Evolutionary conservation across 2,797 vertebrate genomes (phyloP).

Genomic region (Halcyon badia): DNA sequence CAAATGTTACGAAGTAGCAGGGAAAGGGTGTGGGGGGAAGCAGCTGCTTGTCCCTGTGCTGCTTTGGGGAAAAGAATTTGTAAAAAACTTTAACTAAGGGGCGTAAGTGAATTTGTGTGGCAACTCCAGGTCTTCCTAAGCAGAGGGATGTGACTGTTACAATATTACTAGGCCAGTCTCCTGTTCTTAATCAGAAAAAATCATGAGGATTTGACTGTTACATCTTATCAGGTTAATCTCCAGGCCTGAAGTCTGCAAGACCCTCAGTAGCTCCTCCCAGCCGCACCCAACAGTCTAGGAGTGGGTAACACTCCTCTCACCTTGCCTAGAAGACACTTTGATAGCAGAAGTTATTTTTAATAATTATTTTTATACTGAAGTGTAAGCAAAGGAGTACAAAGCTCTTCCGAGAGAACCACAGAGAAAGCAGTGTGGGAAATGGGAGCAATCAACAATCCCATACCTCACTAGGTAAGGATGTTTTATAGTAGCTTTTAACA

Average conservation of each 20-base stretch:
- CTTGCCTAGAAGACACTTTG: background rate
- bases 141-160: background rate
- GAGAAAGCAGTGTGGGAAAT: background rate
- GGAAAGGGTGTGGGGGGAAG: background rate
- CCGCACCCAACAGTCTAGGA: background rate
- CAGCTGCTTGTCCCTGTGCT: background rate
- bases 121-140: background rate
- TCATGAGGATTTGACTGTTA: background rate
- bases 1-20: background rate
- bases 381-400: background rate
- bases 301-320: background rate
- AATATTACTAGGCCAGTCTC: background rate
- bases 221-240: background rate
- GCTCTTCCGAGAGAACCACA: background rate
- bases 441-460: background rate
- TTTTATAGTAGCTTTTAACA: background rate
- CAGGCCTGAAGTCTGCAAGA: background rate
- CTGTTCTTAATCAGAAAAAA: background rate
- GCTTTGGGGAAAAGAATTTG: background rate
- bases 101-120: background rate
- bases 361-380: constrained; percentile 64
- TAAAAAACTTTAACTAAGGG: background rate
- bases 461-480: background rate
- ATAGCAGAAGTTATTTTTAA: constrained; percentile 4
- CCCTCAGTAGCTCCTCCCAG: background rate